phyloP scores from a whole-genome alignment of 2,797 vertebrate species.

The Zalophus californianus region DNA sequence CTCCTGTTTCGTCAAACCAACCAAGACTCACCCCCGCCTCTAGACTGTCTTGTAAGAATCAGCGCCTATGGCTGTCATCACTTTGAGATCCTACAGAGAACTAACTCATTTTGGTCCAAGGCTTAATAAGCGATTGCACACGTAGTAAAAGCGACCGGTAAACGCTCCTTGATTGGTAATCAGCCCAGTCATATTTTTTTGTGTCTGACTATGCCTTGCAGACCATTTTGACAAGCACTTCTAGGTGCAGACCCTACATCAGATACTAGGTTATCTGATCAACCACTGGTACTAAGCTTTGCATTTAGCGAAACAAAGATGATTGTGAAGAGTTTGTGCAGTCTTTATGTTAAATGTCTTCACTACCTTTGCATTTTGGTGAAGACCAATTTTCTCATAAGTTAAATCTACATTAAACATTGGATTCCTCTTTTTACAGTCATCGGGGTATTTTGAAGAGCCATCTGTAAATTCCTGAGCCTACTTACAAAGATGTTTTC shows the following conservation, averaged over 20 bases:
- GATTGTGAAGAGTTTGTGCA: background rate
- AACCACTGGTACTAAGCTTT: too few relatives aligned
- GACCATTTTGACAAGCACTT: background rate
- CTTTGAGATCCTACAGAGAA: background rate
- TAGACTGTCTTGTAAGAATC: background rate
- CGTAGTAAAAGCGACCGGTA: background rate
- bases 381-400: background rate
- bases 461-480: background rate
- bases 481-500: background rate
- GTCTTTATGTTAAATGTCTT: background rate
- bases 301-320: background rate
- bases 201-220: background rate
- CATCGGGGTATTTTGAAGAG: background rate
- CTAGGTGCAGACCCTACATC: background rate
- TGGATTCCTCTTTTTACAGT: background rate
- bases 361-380: background rate
- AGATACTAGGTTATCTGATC: background rate
- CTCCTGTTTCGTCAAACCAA: background rate
- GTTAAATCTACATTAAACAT: background rate
- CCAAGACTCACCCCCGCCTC: background rate
- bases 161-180: fast-evolving
- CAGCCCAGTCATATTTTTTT: background rate
- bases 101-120: background rate
- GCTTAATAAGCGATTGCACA: background rate
- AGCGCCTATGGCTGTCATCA: fast-evolving